Evolutionary conservation across 2,113 vertebrate genomes (phyloP).

Genomic region (Pseudonaja textilis): DNA sequence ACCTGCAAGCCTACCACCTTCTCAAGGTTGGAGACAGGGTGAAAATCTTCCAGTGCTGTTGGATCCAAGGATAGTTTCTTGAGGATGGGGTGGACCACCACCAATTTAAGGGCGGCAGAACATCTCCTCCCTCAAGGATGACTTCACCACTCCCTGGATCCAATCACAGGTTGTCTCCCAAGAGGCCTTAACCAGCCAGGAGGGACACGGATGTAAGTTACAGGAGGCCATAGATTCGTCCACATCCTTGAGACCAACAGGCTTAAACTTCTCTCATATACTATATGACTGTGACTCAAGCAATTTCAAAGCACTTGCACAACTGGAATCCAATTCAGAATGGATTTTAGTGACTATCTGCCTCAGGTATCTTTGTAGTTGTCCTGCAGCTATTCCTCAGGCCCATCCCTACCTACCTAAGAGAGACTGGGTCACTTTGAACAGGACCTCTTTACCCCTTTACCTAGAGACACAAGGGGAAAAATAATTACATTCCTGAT

Average conservation of each 20-base stretch:
- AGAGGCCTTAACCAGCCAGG: not conserved
- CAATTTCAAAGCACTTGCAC: not conserved
- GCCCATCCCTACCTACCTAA: not conserved
- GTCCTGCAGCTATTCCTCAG: not conserved
- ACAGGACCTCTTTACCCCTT: not conserved
- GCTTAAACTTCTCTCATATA: not conserved
- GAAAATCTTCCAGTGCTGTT: not conserved
- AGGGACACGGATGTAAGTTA: not conserved
- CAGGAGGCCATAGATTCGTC: not conserved
- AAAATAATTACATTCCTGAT: not conserved
- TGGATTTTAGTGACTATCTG: not conserved
- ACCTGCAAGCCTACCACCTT: not conserved
- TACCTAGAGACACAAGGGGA: not conserved
- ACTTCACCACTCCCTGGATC: not conserved
- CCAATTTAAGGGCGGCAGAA: not conserved
- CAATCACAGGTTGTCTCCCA: not conserved
- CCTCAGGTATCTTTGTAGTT: not conserved
- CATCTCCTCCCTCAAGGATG: not conserved
- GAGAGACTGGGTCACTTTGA: not conserved
- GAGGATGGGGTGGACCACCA: not conserved
- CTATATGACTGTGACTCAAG: not conserved
- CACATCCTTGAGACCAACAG: not conserved
- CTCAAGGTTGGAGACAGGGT: not conserved
- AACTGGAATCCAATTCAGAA: not conserved
- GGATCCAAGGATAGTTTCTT: not conserved